Evolutionary conservation across 2,113 vertebrate genomes (phyloP).

Genomic region (Indicator indicator): DNA sequence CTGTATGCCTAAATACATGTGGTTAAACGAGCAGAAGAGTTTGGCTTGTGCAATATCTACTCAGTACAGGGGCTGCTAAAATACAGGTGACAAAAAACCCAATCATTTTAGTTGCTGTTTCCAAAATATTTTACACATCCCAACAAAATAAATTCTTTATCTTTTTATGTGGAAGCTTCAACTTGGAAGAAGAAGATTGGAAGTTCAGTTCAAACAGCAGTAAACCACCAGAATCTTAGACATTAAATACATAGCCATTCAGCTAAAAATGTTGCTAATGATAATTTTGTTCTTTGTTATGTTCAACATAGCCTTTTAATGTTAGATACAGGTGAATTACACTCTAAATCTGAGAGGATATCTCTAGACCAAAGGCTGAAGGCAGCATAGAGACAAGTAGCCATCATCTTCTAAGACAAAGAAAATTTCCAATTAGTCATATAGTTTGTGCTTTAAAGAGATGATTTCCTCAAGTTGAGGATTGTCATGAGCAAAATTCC

Average conservation of each 20-base stretch:
- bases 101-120: not conserved
- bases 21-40: not conserved
- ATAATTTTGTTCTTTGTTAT: not conserved
- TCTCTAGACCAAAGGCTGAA: not conserved
- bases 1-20: not conserved
- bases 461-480: not conserved
- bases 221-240: not conserved
- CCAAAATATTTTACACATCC: not conserved
- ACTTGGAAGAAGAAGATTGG: not conserved
- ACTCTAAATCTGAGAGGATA: not conserved
- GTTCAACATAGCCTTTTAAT: not conserved
- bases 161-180: not conserved
- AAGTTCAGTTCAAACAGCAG: not conserved
- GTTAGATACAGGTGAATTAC: not conserved
- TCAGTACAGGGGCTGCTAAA: not conserved
- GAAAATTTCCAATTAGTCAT: not conserved
- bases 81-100: not conserved
- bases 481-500: conserved; percentile 8
- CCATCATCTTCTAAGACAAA: not conserved
- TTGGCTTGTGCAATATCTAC: not conserved
- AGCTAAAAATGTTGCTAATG: not conserved
- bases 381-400: not conserved
- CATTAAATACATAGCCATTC: not conserved
- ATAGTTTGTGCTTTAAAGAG: not conserved
- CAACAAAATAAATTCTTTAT: not conserved